phyloP scores from a whole-genome alignment of 2,888 invertebrate genomes.

The Tuberolachnus salignus region DNA sequence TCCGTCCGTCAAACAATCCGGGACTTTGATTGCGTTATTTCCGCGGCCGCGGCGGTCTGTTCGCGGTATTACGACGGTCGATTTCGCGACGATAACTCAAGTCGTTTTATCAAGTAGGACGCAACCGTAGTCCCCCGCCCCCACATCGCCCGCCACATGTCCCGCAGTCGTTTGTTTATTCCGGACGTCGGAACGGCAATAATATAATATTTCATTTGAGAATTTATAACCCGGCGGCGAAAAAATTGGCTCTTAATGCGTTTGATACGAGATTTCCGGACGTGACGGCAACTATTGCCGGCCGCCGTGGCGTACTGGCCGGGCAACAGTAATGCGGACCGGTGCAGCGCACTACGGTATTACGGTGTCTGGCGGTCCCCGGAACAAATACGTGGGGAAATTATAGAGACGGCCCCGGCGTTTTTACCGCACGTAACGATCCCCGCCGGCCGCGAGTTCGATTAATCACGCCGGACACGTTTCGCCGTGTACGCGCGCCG shows the following conservation, averaged over 20 bases:
- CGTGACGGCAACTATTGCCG: constrained; percentile 36
- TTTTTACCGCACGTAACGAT: background rate
- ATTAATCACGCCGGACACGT: constrained; percentile 56
- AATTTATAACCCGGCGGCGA: constrained; percentile 1
- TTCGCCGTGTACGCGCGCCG: constrained; percentile 14
- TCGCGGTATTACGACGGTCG: no score
- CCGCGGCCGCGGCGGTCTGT: no score
- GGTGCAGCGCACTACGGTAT: no score
- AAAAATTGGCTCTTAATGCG: constrained; percentile 41
- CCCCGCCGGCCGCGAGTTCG: constrained; percentile 30
- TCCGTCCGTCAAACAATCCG: no score
- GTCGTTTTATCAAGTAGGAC: no score
- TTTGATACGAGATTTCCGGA: constrained; percentile 44
- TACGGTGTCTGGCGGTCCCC: background rate
- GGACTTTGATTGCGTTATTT: no score
- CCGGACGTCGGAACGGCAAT: background rate
- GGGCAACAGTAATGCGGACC: no score
- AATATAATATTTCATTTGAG: constrained; percentile 23
- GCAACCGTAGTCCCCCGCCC: no score
- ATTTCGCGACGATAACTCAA: background rate
- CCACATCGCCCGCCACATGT: background rate
- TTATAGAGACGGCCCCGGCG: constrained; percentile 1
- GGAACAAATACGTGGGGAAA: constrained; percentile 27
- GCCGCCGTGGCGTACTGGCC: background rate
- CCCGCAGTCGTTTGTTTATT: background rate